A percentile compares a stretch with the other conserved stretches of the same genome.
These are phyloP conservation scores for human DNA, from an alignment of 2,113 vertebrate genomes.

Conservation along the genomic window DNA sequence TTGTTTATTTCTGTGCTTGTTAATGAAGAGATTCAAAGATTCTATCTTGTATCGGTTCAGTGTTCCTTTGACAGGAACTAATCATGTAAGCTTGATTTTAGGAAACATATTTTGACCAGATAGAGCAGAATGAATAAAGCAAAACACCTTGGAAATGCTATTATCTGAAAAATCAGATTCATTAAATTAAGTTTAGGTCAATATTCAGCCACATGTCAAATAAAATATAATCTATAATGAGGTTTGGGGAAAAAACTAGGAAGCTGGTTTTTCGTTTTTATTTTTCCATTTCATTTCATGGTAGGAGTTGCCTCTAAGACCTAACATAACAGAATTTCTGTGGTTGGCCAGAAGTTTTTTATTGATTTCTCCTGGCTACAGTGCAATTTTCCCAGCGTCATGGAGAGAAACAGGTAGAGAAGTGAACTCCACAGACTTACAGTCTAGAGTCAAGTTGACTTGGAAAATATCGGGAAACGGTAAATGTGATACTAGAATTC, in stretches of 20 bases:
- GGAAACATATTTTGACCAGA: not conserved
- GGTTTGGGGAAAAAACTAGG: not conserved
- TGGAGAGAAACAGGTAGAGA: not conserved
- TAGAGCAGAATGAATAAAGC: not conserved
- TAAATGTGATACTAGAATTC: not conserved
- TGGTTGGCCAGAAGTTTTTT: not conserved
- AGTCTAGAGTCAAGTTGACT: not conserved
- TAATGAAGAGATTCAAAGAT: not conserved
- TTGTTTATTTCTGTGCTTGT: not conserved
- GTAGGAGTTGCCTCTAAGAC: not conserved
- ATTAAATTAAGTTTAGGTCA: not conserved
- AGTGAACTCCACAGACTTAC: not conserved
- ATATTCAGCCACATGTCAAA: not conserved
- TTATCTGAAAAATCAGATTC: not conserved
- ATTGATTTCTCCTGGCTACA: not conserved
- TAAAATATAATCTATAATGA: not conserved
- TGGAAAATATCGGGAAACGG: not conserved
- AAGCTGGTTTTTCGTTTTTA: not conserved
- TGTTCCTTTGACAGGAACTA: not conserved
- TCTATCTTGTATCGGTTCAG: not conserved
- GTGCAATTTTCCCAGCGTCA: too few relatives aligned
- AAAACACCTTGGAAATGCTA: not conserved
- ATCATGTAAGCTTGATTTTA: not conserved
- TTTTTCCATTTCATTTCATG: not conserved
- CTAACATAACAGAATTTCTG: not conserved